Evolutionary conservation across 2,888 invertebrate species (phyloP), one percentile per base, ranked within the genome.

Genomic region (Morpho deidamia): DNA sequence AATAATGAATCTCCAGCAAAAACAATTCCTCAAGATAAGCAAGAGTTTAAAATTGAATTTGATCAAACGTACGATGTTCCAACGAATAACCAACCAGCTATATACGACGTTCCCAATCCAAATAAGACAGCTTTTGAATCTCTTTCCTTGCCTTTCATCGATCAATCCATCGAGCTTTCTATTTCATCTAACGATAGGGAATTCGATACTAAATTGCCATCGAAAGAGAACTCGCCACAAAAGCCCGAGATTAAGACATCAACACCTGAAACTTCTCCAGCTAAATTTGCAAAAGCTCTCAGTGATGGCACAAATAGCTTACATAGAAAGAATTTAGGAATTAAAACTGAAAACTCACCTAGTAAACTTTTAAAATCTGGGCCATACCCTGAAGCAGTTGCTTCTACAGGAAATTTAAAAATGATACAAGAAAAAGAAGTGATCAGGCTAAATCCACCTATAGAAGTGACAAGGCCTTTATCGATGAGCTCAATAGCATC

Each of bases 401-500:
- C 82, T 11, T 89, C 88, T n/a, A 86, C 83, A 7, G 84, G 83
- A 0, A 88, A 84, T 67, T 70, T 91, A 41, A 91, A 90, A 61
- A 62, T 67, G 9, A 72, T 74, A 48, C 78, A 79, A 11, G 87
- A 90, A 45, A 87, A 81, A 63, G 86, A 83, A 59, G 83, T 83
- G 8, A 81, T 78, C 61, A 91, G 85, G 77, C 83, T 91, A 61
- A 91, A 87, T 74, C 89, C 81, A 43, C 83, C 86, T 44, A 83
- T 82, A 51, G 92, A 90, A 79, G 92, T 92, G 43, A 90, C 92
- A 10, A 84, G 95, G 61, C 95, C 95, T 39, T 83, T 95, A 14
- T 95, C 95, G 2, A 92, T 94, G 79, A 94, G 94, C 74, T 96
- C 96, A 58, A 93, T 95, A 67, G 93, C 94, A 9, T 95, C 95